Evolutionary conservation across 2,888 invertebrate genomes (phyloP), one percentile per base, ranked within the genome.

Genomic region (Ligdia adustata): DNA sequence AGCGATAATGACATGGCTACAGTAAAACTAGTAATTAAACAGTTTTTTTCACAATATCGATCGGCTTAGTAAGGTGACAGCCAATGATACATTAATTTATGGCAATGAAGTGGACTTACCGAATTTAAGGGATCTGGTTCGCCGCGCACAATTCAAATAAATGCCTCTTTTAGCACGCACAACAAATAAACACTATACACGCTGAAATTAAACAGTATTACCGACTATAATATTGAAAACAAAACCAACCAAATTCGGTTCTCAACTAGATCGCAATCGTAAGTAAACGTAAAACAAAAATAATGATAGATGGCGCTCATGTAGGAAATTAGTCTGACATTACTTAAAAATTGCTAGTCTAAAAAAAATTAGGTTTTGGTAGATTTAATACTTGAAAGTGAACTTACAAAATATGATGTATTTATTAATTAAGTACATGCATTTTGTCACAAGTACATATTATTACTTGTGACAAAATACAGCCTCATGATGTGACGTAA

Each of bases 41-140:
- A 63, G 79, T 77, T 79, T 79, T n/a, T 78, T 54, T 44, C 24
- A 29, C 16, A 75, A 62, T 86, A 88, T 88, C 83, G 88, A 88
- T 88, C 85, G 83, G 70, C 66, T 76, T 67, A 73, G 74, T 66
- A 65, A 26, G 14, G 38, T 42, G 35, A 44, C 29, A 43, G 38
- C 48, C 26, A 9, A 35, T 43, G 37, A 35, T 32, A 48, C 20
- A 33, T 41, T 24, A 34, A 20, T 15, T 16, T 6, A 2, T 20
- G 12, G 2, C 11, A 12, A 24, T 4, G 18, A 41, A 31, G 7
- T n/a, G 4, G 34, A 49, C 48, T 49, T 43, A 49, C 48, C 48
- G 6, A 33, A 42, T 34, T n/a, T 6, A 16, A 14, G 16, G 16
- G 33, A 33, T 15, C 27, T 9, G 2, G 13, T 7, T 24, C 28